phyloP scores from a whole-genome alignment of 2,888 invertebrate species.

The Drosophila paramelanica region DNA sequence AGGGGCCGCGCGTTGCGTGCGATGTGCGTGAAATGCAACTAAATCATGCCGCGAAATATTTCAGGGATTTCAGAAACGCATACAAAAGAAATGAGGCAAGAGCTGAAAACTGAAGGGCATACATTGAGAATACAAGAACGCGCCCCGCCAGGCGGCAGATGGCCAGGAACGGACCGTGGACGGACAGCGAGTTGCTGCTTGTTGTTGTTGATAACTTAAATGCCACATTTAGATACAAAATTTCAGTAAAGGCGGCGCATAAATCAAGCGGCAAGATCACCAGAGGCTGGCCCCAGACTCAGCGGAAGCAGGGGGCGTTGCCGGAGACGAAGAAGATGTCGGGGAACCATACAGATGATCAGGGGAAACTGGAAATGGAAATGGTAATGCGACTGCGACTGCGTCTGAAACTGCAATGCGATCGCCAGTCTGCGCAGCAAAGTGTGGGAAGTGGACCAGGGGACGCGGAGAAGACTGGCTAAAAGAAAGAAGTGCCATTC shows the following conservation, averaged over 20 bases:
- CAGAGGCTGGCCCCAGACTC: conserved; percentile 57
- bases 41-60: conserved; percentile 80
- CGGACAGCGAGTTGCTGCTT: conserved; percentile 28
- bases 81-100: conserved; percentile 48
- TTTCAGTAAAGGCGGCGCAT: conserved; percentile 75
- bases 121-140: conserved; percentile 34
- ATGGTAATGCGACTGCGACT: conserved; percentile 15
- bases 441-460: conserved; percentile 22
- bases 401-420: conserved; percentile 53
- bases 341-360: background rate
- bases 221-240: conserved; percentile 81
- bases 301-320: conserved; percentile 64
- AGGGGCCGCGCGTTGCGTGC: conserved; percentile 58
- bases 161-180: conserved; percentile 46
- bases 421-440: conserved; percentile 42
- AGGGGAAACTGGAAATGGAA: conserved; percentile 13
- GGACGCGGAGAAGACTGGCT: conserved; percentile 9
- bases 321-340: conserved; percentile 14
- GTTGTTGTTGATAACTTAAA: conserved; percentile 77
- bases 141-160: conserved; percentile 71
- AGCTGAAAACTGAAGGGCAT: conserved; percentile 51
- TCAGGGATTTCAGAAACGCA: conserved; percentile 72
- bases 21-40: conserved; percentile 79
- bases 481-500: conserved; percentile 53
- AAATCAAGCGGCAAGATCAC: conserved; percentile 74